Percentiles rank a stretch among this genome's conserved stretches.
Evolutionary conservation across 2,113 vertebrate genomes (phyloP).

Genomic region (Labeo catla): DNA sequence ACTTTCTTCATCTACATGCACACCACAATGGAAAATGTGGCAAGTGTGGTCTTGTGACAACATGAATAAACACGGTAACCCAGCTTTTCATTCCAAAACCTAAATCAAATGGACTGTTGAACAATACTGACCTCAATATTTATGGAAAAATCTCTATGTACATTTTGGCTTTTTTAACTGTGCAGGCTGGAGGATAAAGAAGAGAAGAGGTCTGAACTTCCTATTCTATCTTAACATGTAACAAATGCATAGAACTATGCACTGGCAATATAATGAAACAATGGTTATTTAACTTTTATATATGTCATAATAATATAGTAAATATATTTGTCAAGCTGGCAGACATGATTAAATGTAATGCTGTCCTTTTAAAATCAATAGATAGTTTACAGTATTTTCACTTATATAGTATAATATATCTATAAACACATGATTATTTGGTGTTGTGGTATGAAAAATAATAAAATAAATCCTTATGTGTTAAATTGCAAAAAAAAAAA

Average conservation of each 20-base stretch:
- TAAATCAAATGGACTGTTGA: too few relatives aligned
- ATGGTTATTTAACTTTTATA: too few relatives aligned
- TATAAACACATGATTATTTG: background rate
- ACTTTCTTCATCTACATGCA: background rate
- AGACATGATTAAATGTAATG: background rate
- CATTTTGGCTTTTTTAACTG: too few relatives aligned
- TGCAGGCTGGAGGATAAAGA: too few relatives aligned
- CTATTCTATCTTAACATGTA: too few relatives aligned
- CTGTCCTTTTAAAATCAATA: background rate
- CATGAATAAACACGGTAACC: background rate
- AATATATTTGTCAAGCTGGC: background rate
- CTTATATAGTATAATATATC: background rate
- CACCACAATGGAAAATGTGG: background rate
- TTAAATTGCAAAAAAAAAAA: too few relatives aligned
- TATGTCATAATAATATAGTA: too few relatives aligned
- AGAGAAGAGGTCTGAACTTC: too few relatives aligned
- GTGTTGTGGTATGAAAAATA: background rate
- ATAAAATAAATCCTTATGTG: background rate
- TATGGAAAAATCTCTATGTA: too few relatives aligned
- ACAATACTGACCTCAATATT: too few relatives aligned
- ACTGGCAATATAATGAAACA: too few relatives aligned
- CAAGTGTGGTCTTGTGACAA: background rate
- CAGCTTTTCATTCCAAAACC: background rate
- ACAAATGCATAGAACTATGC: too few relatives aligned
- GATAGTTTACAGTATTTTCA: background rate